Evolutionary conservation across 2,888 invertebrate species (phyloP).

Genomic region (Monopis laevigella): DNA sequence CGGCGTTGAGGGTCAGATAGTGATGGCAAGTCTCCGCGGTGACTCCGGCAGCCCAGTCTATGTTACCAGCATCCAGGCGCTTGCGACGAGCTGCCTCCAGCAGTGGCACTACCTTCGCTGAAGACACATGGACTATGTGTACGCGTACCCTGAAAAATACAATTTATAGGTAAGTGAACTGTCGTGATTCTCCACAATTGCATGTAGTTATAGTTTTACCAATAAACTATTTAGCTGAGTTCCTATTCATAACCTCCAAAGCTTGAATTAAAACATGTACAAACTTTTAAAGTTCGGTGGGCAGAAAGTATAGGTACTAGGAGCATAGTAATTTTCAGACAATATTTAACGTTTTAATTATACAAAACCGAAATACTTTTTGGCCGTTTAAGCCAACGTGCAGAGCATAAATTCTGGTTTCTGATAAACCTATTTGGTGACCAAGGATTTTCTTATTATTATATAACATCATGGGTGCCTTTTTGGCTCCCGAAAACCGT

Average conservation of each 20-base stretch:
- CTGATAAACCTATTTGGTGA: too few relatives aligned
- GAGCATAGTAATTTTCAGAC: too few relatives aligned
- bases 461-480: too few relatives aligned
- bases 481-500: too few relatives aligned
- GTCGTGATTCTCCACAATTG: too few relatives aligned
- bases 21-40: slow-evolving; percentile 81
- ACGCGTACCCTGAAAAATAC: slow-evolving; percentile 63
- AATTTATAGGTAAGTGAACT: too few relatives aligned
- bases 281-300: not conserved
- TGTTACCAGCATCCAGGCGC: slow-evolving; percentile 57
- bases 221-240: not conserved
- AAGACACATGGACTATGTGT: slow-evolving; percentile 75
- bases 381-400: too few relatives aligned
- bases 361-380: too few relatives aligned
- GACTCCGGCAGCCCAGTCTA: slow-evolving; percentile 59
- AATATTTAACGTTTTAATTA: too few relatives aligned
- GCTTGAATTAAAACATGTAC: not conserved
- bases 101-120: slow-evolving; percentile 67
- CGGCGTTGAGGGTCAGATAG: slow-evolving; percentile 71
- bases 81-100: slow-evolving; percentile 56
- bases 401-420: too few relatives aligned
- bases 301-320: not conserved
- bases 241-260: not conserved
- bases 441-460: too few relatives aligned
- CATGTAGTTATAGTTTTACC: not conserved